Evolutionary conservation across 2,888 invertebrate species (phyloP).

Genomic region (Cheilosia scutellata): DNA sequence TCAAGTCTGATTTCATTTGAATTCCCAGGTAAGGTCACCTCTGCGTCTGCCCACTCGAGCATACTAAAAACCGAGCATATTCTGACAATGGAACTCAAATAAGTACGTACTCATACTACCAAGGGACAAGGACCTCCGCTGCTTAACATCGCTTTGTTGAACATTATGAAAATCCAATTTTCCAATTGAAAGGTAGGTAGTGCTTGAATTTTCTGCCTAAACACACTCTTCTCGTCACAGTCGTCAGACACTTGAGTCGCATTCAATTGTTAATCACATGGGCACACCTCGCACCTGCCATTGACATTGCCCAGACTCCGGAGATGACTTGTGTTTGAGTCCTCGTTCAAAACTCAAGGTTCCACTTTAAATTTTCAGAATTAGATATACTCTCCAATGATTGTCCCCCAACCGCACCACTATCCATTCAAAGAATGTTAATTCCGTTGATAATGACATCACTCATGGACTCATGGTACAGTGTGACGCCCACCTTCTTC

Average conservation of each 20-base stretch:
- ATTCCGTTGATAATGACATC: constrained; percentile 65
- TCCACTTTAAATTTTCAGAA: constrained; percentile 60
- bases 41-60: constrained; percentile 23
- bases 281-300: constrained; percentile 55
- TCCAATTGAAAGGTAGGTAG: constrained; percentile 68
- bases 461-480: constrained; percentile 29
- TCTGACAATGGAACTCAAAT: constrained; percentile 22
- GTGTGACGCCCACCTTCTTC: neutral
- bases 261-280: constrained; percentile 70
- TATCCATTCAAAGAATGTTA: constrained; percentile 61
- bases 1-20: constrained; percentile 7
- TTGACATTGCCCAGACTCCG: constrained; percentile 53
- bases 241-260: constrained; percentile 49
- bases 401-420: neutral
- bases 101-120: neutral
- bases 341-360: constrained; percentile 50
- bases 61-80: constrained; percentile 23
- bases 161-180: constrained; percentile 70
- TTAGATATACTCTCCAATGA: neutral
- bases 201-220: constrained; percentile 69
- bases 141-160: constrained; percentile 46
- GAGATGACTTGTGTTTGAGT: constrained; percentile 6
- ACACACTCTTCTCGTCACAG: constrained; percentile 32
- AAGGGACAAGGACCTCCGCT: constrained; percentile 19
- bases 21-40: constrained; percentile 14